Evolutionary conservation across 2,113 vertebrate species (phyloP).

Genomic region (Empidonax traillii): DNA sequence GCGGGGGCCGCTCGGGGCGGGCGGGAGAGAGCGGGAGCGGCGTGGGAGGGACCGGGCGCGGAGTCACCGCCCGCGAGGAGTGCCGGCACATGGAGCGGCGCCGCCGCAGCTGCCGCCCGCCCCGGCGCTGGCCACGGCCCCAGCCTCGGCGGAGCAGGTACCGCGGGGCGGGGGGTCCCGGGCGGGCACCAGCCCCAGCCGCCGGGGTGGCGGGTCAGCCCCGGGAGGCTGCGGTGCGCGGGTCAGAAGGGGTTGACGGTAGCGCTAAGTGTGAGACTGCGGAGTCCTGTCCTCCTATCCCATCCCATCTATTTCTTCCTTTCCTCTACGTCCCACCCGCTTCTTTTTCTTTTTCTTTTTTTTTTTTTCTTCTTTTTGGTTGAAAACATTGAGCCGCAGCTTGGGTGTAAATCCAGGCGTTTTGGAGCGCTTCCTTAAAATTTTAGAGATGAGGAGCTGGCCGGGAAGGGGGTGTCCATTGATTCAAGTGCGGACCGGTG

Average conservation of each 20-base stretch:
- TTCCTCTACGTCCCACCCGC: background rate
- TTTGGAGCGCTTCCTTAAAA: background rate
- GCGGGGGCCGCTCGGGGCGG: background rate
- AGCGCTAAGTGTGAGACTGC: background rate
- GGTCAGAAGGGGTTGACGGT: background rate
- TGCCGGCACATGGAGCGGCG: constrained; percentile 84
- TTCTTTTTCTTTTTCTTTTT: too few species aligned
- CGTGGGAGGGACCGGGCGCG: constrained; percentile 85
- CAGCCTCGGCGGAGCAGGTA: constrained; percentile 88
- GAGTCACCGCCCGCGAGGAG: constrained; percentile 71
- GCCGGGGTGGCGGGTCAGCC: background rate
- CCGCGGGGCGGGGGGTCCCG: background rate
- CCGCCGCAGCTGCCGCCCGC: constrained; percentile 84
- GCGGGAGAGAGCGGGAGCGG: background rate
- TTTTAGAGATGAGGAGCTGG: background rate
- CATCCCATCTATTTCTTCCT: too few species aligned
- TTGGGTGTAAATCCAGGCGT: background rate
- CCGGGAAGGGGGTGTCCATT: background rate
- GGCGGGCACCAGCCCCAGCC: background rate
- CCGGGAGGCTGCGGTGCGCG: background rate
- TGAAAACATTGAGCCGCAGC: background rate
- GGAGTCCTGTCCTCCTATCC: background rate
- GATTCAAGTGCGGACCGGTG: background rate
- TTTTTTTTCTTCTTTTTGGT: too few species aligned
- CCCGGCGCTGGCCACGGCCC: constrained; percentile 64